These are phyloP conservation scores for Amiota minor DNA, from an alignment of 2,888 invertebrate species.

Conservation along the genomic window DNA sequence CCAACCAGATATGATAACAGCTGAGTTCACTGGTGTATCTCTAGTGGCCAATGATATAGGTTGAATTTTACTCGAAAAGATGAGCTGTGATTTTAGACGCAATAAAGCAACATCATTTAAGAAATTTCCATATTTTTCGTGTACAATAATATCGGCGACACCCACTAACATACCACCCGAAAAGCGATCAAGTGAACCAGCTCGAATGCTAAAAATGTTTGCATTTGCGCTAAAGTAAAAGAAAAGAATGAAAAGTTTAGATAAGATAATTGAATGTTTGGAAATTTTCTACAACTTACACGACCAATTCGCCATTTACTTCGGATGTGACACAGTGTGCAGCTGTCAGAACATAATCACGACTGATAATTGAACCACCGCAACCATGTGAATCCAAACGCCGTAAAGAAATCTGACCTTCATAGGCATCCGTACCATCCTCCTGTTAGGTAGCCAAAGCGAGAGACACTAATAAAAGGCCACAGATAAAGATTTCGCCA, in stretches of 20 bases:
- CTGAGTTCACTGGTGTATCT: constrained; percentile 47
- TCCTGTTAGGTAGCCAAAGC: constrained; percentile 46
- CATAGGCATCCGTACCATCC: constrained; percentile 65
- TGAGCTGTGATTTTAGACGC: constrained; percentile 46
- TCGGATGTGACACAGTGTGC: constrained; percentile 58
- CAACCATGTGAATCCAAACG: constrained; percentile 52
- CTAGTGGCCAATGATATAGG: constrained; percentile 52
- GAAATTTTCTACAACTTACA: constrained; percentile 40
- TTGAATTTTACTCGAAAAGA: constrained; percentile 50
- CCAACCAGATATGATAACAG: constrained; percentile 62
- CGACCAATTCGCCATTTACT: constrained; percentile 35
- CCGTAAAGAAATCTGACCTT: constrained; percentile 67
- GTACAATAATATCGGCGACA: constrained; percentile 54
- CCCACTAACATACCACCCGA: constrained; percentile 57
- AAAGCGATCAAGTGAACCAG: constrained; percentile 62
- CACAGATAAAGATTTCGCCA: constrained; percentile 8
- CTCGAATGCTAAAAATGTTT: constrained; percentile 56
- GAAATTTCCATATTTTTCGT: constrained; percentile 57
- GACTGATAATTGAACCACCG: constrained; percentile 59
- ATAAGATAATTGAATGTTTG: not conserved
- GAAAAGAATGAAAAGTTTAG: not conserved
- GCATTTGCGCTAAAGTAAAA: constrained; percentile 42
- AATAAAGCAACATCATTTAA: constrained; percentile 61
- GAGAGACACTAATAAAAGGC: constrained; percentile 5
- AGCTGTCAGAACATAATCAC: constrained; percentile 54